Conservation (phyloP, 2,113 vertebrate genomes). For the Nothocercus julius region DNA sequence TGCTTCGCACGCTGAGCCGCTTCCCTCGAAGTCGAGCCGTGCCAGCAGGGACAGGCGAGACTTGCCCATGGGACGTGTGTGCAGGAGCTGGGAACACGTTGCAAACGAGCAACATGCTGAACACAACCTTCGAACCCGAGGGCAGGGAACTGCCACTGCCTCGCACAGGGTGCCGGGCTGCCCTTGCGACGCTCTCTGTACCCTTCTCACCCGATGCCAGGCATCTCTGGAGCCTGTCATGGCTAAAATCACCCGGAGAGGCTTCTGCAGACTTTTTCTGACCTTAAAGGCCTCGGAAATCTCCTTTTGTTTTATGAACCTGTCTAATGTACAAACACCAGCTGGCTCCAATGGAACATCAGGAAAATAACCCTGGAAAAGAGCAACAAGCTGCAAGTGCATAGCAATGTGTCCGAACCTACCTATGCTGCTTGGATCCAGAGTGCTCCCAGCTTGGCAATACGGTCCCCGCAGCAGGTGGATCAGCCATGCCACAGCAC, state of each 20-base stretch:
- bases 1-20: fast-evolving
- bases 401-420: fast-evolving
- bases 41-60: fast-evolving
- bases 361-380: background rate
- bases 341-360: background rate
- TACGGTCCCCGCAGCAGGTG: background rate
- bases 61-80: background rate
- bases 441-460: fast-evolving
- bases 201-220: background rate
- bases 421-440: background rate
- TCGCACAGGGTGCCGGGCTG: background rate
- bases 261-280: background rate
- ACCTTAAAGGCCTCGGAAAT: background rate
- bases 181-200: background rate
- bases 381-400: background rate
- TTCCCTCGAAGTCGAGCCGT: background rate
- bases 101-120: background rate
- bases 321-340: background rate
- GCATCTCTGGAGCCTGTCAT: background rate
- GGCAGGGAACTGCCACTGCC: background rate
- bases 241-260: background rate
- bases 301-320: background rate
- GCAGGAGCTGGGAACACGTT: fast-evolving
- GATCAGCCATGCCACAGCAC: fast-evolving
- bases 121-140: background rate